A percentile compares a stretch with the other conserved stretches of the same genome.
phyloP scores from a whole-genome alignment of 35 echinoderm and acorn worm species.

The Diadema setosum region DNA sequence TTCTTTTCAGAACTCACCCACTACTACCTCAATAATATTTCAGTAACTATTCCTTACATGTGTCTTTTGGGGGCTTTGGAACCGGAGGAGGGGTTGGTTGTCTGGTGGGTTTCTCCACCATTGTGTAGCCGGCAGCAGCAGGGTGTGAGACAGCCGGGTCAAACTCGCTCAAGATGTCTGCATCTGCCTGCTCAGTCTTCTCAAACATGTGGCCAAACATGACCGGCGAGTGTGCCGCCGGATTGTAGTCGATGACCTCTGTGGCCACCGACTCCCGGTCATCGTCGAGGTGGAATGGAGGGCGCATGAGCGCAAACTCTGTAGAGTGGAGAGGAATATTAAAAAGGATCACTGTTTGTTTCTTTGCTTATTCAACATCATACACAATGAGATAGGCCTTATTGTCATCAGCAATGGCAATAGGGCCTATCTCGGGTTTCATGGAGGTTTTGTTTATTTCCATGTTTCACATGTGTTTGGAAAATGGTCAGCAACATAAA shows the following conservation, averaged over 20 bases:
- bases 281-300: constrained; percentile 84
- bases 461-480: not conserved
- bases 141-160: constrained; percentile 89
- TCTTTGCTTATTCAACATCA: not conserved
- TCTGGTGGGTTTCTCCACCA: constrained; percentile 72
- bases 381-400: not conserved
- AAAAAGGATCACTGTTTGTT: not conserved
- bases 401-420: no score
- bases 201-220: constrained; percentile 88
- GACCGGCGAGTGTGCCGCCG: constrained; percentile 84
- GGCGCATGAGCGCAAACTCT: constrained; percentile 93
- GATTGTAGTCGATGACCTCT: constrained; percentile 89
- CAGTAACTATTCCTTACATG: constrained; percentile 81
- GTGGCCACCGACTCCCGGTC: constrained; percentile 85
- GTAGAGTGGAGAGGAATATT: not conserved
- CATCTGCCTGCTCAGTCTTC: constrained; percentile 55
- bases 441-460: not conserved
- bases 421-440: not conserved
- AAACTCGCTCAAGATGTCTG: constrained; percentile 57
- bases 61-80: constrained; percentile 81
- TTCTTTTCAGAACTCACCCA: no score
- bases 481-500: no score
- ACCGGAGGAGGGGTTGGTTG: constrained; percentile 64
- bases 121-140: constrained; percentile 89
- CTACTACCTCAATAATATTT: no score